A percentile compares a stretch with the other conserved stretches of the same genome.
phyloP scores from a whole-genome alignment of 2,797 vertebrate genomes.

The Pangasius macronema region DNA sequence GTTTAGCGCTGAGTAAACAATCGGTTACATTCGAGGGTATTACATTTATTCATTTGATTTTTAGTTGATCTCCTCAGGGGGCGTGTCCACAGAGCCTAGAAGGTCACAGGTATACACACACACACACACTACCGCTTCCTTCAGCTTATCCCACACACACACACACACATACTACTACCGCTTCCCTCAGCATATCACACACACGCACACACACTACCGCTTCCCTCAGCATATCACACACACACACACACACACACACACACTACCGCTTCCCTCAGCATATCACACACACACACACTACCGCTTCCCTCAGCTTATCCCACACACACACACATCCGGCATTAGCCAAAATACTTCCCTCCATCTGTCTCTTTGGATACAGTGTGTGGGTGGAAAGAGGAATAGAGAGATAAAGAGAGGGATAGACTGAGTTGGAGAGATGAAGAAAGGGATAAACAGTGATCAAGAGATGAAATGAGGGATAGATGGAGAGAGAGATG shows the following conservation, averaged over 20 bases:
- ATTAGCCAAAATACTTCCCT: constrained; percentile 39
- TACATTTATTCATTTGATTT: not conserved
- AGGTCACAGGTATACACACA: not conserved
- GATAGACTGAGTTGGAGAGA: not conserved
- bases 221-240: too few relatives aligned
- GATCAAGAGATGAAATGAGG: too few relatives aligned
- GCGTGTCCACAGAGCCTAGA: not conserved
- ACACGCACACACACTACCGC: not conserved
- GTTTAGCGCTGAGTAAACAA: not conserved
- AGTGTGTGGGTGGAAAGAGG: constrained; percentile 46
- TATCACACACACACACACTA: not conserved
- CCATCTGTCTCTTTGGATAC: constrained; percentile 71
- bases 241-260: too few relatives aligned
- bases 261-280: not conserved
- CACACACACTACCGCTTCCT: not conserved
- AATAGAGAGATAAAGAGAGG: not conserved
- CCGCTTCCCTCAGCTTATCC: not conserved
- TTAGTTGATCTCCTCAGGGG: not conserved
- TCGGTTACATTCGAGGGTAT: not conserved
- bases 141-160: not conserved
- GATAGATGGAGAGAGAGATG: not conserved
- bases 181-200: not conserved
- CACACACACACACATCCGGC: not conserved
- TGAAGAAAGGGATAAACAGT: too few relatives aligned
- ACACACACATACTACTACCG: not conserved